Evolutionary conservation across 1,140 invertebrate species (phyloP), one percentile per base, ranked within the genome.

Genomic region (Drosophila mayri): DNA sequence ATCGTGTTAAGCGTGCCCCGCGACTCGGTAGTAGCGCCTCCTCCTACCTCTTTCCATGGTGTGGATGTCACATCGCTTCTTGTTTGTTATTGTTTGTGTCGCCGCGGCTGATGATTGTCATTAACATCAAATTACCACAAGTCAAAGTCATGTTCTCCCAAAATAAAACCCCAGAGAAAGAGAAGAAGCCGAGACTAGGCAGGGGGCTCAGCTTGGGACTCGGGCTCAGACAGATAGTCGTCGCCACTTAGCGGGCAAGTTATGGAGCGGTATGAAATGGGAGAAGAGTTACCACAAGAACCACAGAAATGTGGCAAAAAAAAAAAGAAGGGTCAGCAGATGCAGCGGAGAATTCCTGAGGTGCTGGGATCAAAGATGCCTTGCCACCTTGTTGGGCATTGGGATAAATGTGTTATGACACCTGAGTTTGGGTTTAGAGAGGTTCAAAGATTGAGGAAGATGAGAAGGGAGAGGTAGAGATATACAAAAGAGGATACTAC

Each of bases 61-160:
- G 80, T 83, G 70, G 76, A 88, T 88, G 80, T 83, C 79, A 59
- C 67, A 40, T 58, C 30, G 44, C 37, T 46, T 54, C 35, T 37
- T 63, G 30, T 16, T 63, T 75, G 58, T 49, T 83, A 41, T 54
- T 76, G 65, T 55, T 62, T 74, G 60, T 79, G 83, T 70, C 68
- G 76, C 76, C 70, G 52, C 52, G 20, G 85, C 68, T 88, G 85
- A 88, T 90, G 81, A 88, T 79, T 90, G 85, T 90, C 85, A 88
- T 88, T 88, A 88, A 88, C 85, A 88, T 88, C 85, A 90, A 81
- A 88, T 88, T 88, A 88, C 85, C 85, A 88, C 84, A 88, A 88
- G 81, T 90, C 85, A 90, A 76, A 88, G 85, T 90, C 85, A 90
- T 90, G 73, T 85, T 88, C 62, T 67, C 59, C 75, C 71, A 66